Base-by-base conservation (phyloP, 2,797 vertebrate species). In the Knipowitschia caucasica region DNA sequence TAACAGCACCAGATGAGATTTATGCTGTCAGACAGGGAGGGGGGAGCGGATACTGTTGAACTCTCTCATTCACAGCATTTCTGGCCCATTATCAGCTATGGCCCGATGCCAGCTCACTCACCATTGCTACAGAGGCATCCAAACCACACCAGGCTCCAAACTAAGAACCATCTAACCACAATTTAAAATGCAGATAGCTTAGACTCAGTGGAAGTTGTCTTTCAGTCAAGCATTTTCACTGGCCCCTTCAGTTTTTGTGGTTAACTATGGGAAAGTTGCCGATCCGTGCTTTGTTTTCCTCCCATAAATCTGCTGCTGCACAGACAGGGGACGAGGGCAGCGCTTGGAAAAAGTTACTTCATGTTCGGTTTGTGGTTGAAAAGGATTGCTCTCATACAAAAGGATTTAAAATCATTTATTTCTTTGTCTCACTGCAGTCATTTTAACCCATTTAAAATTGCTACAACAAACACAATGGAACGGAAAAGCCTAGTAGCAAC, bases 231-330 rank as follows among this genome's bases (percentile, higher is more conserved):
- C 46, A 3, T 73, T 78, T 84, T 72, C 61, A 76, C 53, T 80
- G 71, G 75, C 62, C 68, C 57, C 69, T 82, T 52, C 69, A 71
- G 57, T 55, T 62, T 45, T 50, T 69, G 83, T 75, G 83, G 86
- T 78, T 83, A 73, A 59, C 58, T 53, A 78, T 68, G 75, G 74
- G 72, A 55, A 47, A 51, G 75, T 69, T 76, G 71, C 61, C 50
- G 52, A 70, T 59, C 56, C 59, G 59, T 46, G 56, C 55, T 77
- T 77, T 77, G 64, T 80, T 79, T 77, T 74, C 63, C 58, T 44
- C 55, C 47, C 65, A 50, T 71, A 80, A 73, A 45, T 78, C 70
- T 77, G 54, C 62, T 73, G 65, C 63, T 71, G 64, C 45, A 46
- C 64, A 67, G 77, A 77, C 66, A 45, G 47, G 59, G 66, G 68